Base-by-base conservation (phyloP, 1,140 invertebrate genomes). In the Cepaea nemoralis region DNA sequence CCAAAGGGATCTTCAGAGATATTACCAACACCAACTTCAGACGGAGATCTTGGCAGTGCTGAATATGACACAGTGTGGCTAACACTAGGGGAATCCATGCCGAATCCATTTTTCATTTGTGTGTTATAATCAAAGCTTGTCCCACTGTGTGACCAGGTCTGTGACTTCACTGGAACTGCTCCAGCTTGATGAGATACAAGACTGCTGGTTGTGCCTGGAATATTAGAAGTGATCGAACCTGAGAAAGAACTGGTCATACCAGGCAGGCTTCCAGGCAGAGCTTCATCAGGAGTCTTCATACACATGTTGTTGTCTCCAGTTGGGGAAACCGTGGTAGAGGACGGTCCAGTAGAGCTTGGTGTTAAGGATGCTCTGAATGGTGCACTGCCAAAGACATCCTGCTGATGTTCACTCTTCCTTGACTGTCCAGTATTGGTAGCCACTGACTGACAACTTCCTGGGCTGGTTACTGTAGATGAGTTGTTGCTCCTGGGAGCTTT, bases 311-410 rank as follows among this genome's bases (percentile, higher is more conserved):
- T 81, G 50, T 83, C 77, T 35, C 71, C 50, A 80, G 79, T 79
- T 76, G 83, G 82, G 77, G 82, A 82, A 82, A 82, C 84, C 48
- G 84, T 83, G 82, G 74, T 86, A 66, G 83, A 86, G 19, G 83
- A 87, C 1, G 91, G 90, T 0, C 93, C 91, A 14, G 78, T 81
- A 67, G 83, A 86, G 63, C 79, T 81, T 27, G 83, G 83, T 14
- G 82, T 85, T 39, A 67, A 63, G 27, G 84, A 83, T 2, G 45
- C 55, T 48, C 93, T 93, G 84, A 96, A 96, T 0, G 95, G 95
- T 3, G 95, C 95, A 87, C 94, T 90, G 0, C 94, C 94, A 90
- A 96, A 96, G 0, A 96, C 94, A 88, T 96, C 95, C 39, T 66
- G 40, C 74, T 84, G 8, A 27, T 71, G 39, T 37, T 79, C 42